Evolutionary conservation across 1,140 invertebrate genomes (phyloP).

Genomic region (Physella acuta): DNA sequence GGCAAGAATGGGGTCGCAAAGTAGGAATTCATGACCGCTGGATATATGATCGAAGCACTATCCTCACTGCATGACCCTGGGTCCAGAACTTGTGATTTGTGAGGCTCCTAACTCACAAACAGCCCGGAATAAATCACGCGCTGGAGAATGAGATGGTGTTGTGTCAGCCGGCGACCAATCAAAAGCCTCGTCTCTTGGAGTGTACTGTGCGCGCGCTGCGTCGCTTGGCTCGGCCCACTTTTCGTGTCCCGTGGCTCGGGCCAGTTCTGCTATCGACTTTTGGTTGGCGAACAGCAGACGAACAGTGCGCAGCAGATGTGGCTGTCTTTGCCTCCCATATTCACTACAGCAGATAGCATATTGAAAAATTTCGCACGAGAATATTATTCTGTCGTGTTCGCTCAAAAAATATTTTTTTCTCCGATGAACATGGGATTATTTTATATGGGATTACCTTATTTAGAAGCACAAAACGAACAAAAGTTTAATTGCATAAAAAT

Average conservation of each 20-base stretch:
- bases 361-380: no score
- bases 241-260: background rate
- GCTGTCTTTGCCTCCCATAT: no score
- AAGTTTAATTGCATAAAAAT: no score
- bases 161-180: constrained; percentile 38
- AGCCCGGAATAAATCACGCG: constrained; percentile 50
- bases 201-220: background rate
- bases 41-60: constrained; percentile 38
- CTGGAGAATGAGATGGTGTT: constrained; percentile 40
- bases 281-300: no score
- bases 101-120: constrained; percentile 40
- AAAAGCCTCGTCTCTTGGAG: constrained; percentile 27
- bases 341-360: no score
- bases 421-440: no score
- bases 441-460: no score
- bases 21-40: constrained; percentile 49
- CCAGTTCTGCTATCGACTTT: background rate
- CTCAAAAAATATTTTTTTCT: no score
- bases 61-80: constrained; percentile 46
- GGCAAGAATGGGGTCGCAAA: constrained; percentile 49
- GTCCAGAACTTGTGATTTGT: constrained; percentile 47
- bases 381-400: no score
- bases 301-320: no score
- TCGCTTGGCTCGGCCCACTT: constrained; percentile 1
- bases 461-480: no score